A percentile compares a stretch with the other conserved stretches of the same genome.
phyloP scores from a whole-genome alignment of 2,888 invertebrate species.

The Tetramorium bicarinatum region DNA sequence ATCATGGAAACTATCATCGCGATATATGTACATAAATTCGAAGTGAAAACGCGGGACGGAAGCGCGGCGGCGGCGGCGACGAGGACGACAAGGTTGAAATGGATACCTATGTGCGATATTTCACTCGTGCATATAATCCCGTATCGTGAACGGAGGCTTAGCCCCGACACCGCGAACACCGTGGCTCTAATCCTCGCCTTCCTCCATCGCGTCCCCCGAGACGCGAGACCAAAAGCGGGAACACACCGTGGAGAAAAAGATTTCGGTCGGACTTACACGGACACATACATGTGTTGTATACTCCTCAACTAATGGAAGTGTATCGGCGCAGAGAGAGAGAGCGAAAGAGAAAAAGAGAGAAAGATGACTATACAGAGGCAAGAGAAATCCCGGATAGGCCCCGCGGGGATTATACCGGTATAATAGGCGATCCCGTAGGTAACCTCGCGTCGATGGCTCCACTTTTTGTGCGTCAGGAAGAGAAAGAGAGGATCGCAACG shows the following conservation, averaged over 20 bases:
- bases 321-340: conserved; percentile 29
- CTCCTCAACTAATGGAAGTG: conserved; percentile 55
- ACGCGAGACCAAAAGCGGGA: conserved; percentile 63
- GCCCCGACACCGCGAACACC: conserved; percentile 81
- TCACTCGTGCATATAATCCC: conserved; percentile 83
- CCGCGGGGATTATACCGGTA: conserved; percentile 71
- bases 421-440: conserved; percentile 75
- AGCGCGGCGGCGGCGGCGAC: neutral
- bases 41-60: conserved; percentile 63
- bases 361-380: conserved; percentile 43
- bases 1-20: conserved; percentile 40
- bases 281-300: conserved; percentile 33
- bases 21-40: conserved; percentile 41
- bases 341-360: conserved; percentile 9
- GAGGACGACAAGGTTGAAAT: conserved; percentile 64
- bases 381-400: conserved; percentile 49
- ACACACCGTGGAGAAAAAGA: conserved; percentile 67
- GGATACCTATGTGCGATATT: conserved; percentile 78
- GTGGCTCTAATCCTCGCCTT: conserved; percentile 79
- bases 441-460: conserved; percentile 72
- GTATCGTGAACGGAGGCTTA: conserved; percentile 83
- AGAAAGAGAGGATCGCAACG: conserved; percentile 39
- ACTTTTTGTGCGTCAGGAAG: conserved; percentile 64
- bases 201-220: conserved; percentile 59
- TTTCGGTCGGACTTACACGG: conserved; percentile 43